Conservation (phyloP, 2,113 vertebrate genomes). For the Sorex fumeus region DNA sequence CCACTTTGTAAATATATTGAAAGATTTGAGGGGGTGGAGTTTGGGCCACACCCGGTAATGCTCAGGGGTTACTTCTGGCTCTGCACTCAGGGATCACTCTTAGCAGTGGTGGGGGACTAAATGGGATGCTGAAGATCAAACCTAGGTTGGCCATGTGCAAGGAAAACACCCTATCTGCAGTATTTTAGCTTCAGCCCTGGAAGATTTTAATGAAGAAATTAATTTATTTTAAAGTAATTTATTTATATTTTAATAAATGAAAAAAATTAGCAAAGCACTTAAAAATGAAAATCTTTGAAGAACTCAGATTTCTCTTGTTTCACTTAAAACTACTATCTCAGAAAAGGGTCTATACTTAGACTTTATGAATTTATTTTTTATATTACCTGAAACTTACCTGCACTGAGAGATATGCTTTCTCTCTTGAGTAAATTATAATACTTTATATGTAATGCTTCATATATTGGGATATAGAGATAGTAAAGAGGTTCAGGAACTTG, state of each 20-base stretch:
- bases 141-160: too few species aligned
- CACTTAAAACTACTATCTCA: slow-evolving; percentile 43
- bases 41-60: too few species aligned
- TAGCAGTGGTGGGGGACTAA: too few species aligned
- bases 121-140: too few species aligned
- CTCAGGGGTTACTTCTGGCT: too few species aligned
- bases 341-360: slow-evolving; percentile 44
- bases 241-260: too few species aligned
- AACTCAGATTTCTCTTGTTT: slow-evolving; percentile 22
- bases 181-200: too few species aligned
- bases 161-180: too few species aligned
- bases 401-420: neutral
- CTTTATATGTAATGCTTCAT: neutral
- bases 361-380: slow-evolving; percentile 55
- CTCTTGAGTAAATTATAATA: slow-evolving; percentile 43
- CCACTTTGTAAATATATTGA: neutral
- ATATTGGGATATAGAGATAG: too few species aligned
- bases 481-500: too few species aligned
- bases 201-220: neutral
- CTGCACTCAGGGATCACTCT: too few species aligned
- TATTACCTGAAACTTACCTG: neutral
- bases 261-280: too few species aligned
- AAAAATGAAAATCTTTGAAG: slow-evolving; percentile 43
- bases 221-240: neutral
- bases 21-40: slow-evolving; percentile 2